Evolutionary conservation across 2,888 invertebrate genomes (phyloP), one percentile per base, ranked within the genome.

Genomic region (Lomographa bimaculata): DNA sequence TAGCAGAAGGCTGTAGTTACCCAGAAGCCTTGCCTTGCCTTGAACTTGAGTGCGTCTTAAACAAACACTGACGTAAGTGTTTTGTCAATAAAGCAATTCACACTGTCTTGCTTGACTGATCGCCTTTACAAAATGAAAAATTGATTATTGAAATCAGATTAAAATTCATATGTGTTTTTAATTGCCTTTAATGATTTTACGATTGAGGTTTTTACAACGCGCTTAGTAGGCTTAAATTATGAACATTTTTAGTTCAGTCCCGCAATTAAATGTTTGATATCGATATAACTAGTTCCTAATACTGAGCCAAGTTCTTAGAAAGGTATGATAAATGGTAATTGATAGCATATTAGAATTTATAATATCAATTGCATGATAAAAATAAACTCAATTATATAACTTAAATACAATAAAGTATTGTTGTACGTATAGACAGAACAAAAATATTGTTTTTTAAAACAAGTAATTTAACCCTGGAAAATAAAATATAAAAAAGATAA

Each of bases 21-120:
- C 37, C 42, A 49, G 40, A 44, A 55, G 47, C n/a, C n/a, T n/a
- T 33, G 16, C 21, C 47, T 64, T 64, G 48, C 85, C 86, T 87
- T 87, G 84, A 87, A 86, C 86, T 85, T 85, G 67, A 68, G 59
- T 63, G 56, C 61, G 64, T 61, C 71, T 72, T 57, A 52, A 59
- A 64, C 53, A 44, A 60, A 71, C 66, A 53, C 59, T 84, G 81
- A 87, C 85, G 83, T 76, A 85, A 84, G 77, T 76, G 65, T 52
- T 70, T 63, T 69, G 77, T 76, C 74, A 82, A 79, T 73, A 84
- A 58, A 72, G 56, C 68, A 72, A 80, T 83, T 80, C 66, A 73
- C 79, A 81, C 75, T 54, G 41, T 51, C 49, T 51, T 57, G 52
- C 50, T 52, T 68, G 62, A 68, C 52, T 49, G 53, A n/a, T 60